Percentiles rank a stretch among this genome's conserved stretches.
Evolutionary conservation across 1,140 invertebrate genomes (phyloP).

Genomic region (Scylla paramamosain): DNA sequence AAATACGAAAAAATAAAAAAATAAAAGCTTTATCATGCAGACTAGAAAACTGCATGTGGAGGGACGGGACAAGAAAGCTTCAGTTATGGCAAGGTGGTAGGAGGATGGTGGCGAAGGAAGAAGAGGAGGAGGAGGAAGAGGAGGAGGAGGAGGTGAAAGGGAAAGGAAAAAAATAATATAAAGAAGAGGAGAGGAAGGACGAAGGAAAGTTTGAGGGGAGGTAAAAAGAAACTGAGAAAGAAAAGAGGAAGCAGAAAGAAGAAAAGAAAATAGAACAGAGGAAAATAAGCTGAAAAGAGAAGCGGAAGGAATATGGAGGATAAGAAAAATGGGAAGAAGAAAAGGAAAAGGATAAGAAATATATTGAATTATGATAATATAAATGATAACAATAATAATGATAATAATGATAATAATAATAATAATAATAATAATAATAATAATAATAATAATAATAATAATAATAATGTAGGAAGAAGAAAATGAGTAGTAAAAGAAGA

Average conservation of each 20-base stretch:
- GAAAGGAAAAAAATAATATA: background rate
- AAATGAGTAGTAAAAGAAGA: background rate
- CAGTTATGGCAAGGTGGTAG: background rate
- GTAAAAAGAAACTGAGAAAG: background rate
- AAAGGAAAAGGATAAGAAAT: background rate
- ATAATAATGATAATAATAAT: background rate
- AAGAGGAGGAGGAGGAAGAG: background rate
- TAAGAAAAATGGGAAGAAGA: too few species aligned
- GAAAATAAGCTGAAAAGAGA: too few species aligned
- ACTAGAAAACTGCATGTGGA: slow-evolving; percentile 18
- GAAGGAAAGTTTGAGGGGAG: background rate
- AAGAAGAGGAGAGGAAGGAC: background rate
- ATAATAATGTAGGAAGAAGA: background rate
- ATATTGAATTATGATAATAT: background rate
- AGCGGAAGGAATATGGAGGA: background rate
- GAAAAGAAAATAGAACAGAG: background rate
- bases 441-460: background rate
- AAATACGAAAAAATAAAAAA: slow-evolving; percentile 25
- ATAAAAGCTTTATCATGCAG: background rate
- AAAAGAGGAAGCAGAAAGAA: background rate
- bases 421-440: background rate
- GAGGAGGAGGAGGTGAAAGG: too few species aligned
- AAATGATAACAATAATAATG: background rate
- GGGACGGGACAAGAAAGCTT: background rate
- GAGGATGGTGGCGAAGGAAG: background rate